Evolutionary conservation across 1,140 invertebrate species (phyloP).

Genomic region (Panagrolaimus sp.): DNA sequence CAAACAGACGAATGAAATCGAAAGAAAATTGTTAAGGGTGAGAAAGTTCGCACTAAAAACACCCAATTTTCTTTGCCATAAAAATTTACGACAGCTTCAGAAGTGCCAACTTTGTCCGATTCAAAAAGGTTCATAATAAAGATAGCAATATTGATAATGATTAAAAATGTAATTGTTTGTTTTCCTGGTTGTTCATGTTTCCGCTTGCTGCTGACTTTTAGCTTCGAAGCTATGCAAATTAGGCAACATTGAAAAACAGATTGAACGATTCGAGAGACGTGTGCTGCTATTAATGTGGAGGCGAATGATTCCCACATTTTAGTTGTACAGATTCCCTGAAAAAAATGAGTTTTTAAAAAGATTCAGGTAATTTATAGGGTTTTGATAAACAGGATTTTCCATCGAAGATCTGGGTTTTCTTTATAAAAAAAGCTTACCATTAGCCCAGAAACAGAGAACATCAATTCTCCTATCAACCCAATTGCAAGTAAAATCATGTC

Average conservation of each 20-base stretch:
- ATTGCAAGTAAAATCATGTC: conserved; percentile 56
- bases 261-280: conserved; percentile 49
- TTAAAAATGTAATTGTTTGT: conserved; percentile 56
- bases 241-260: conserved; percentile 55
- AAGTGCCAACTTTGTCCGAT: conserved; percentile 44
- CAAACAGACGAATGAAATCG: conserved; percentile 36
- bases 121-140: conserved; percentile 58
- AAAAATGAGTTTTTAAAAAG: too few species aligned
- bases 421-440: too few species aligned
- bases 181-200: conserved; percentile 49
- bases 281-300: conserved; percentile 40
- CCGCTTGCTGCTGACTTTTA: not conserved
- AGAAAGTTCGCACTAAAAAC: conserved; percentile 48
- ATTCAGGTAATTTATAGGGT: too few species aligned
- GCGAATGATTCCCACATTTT: conserved; percentile 17
- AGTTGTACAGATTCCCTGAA: too few species aligned
- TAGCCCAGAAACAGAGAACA: conserved; percentile 32
- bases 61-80: conserved; percentile 40
- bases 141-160: conserved; percentile 54
- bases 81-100: conserved; percentile 33
- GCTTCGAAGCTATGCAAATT: conserved; percentile 42
- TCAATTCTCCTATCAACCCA: conserved; percentile 52
- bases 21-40: conserved; percentile 54
- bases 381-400: too few species aligned
- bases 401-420: too few species aligned